These are phyloP conservation scores for Percopsis transmontana DNA, from an alignment of 2,113 vertebrate genomes.

Conservation along the genomic window DNA sequence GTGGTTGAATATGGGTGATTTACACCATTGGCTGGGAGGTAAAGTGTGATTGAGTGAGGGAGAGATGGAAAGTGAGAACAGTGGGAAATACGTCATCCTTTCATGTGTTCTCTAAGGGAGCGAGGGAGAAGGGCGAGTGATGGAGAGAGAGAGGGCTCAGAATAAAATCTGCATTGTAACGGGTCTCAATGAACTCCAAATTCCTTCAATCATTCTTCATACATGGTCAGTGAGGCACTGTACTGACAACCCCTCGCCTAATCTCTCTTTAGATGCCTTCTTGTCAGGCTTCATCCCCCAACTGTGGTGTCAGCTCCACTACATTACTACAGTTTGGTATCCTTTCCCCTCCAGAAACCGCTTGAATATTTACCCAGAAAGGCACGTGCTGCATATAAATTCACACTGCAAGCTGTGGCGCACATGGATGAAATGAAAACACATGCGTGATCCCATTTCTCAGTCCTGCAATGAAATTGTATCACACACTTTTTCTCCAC, in stretches of 20 bases:
- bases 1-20: not conserved
- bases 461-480: constrained; percentile 23
- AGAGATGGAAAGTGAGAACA: constrained; percentile 38
- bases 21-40: constrained; percentile 5
- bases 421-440: constrained; percentile 22
- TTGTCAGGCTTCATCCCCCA: too few species aligned
- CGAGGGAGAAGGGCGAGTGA: constrained; percentile 8
- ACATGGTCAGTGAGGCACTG: not conserved
- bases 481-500: not conserved
- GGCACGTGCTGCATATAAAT: constrained; percentile 32
- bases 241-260: not conserved
- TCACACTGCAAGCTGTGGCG: constrained; percentile 11
- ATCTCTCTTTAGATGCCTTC: not conserved
- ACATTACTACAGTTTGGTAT: not conserved
- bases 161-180: constrained; percentile 29
- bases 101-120: constrained; percentile 60
- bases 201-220: not conserved
- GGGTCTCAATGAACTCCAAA: constrained; percentile 23
- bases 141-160: constrained; percentile 9
- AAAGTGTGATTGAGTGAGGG: constrained; percentile 22
- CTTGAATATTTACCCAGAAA: constrained; percentile 27
- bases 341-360: constrained; percentile 21
- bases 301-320: too few species aligned
- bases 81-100: constrained; percentile 47
- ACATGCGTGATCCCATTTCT: constrained; percentile 38